Evolutionary conservation across 1,140 invertebrate genomes (phyloP).

Genomic region (Tetramorium simillimum): DNA sequence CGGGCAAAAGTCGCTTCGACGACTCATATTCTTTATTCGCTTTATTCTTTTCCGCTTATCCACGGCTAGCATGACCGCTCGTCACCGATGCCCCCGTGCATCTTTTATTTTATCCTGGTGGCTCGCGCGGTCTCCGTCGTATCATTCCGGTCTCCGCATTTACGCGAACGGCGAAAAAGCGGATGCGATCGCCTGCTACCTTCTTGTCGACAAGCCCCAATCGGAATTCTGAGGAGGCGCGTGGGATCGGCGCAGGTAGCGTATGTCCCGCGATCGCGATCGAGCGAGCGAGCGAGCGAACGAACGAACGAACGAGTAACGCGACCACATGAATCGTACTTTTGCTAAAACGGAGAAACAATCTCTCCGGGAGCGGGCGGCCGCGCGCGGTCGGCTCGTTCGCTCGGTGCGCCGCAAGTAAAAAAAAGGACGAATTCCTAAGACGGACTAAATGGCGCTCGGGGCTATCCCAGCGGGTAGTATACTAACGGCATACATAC

Average conservation of each 20-base stretch:
- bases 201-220: constrained; percentile 47
- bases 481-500: constrained; percentile 15
- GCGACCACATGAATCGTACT: constrained; percentile 22
- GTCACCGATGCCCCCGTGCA: background rate
- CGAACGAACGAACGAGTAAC: background rate
- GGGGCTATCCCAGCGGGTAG: constrained; percentile 4
- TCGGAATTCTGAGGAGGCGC: constrained; percentile 56
- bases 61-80: background rate
- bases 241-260: constrained; percentile 46
- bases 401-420: background rate
- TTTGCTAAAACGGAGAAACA: constrained; percentile 47
- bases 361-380: constrained; percentile 7
- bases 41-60: background rate
- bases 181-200: constrained; percentile 29
- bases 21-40: background rate
- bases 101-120: background rate
- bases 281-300: background rate
- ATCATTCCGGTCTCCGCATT: constrained; percentile 39
- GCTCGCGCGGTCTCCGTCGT: background rate
- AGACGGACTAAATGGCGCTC: constrained; percentile 33
- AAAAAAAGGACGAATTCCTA: constrained; percentile 32
- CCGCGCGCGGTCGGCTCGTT: background rate
- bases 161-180: constrained; percentile 47
- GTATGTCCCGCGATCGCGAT: background rate
- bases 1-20: background rate